These are phyloP conservation scores for Scomber scombrus DNA, from an alignment of 2,113 vertebrate genomes.

Conservation along the genomic window DNA sequence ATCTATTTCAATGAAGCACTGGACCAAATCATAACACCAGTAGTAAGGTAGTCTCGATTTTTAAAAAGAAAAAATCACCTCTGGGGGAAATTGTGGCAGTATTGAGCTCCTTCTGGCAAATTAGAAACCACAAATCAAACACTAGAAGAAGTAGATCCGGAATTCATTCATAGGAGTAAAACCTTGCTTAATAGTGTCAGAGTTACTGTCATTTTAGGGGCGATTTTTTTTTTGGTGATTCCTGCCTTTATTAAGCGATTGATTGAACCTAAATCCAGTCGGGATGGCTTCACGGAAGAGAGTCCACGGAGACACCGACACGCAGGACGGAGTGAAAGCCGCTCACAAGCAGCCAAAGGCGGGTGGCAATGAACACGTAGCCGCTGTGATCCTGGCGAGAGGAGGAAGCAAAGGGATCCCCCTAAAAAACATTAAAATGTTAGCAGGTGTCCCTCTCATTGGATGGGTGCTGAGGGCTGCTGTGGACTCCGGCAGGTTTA, in stretches of 20 bases:
- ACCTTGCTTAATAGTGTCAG: too few species aligned
- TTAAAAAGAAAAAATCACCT: not conserved
- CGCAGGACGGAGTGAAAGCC: fast-evolving
- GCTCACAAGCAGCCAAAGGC: not conserved
- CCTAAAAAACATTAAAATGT: conserved; percentile 73
- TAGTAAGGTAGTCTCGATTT: not conserved
- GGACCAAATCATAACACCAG: too few species aligned
- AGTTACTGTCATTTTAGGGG: too few species aligned
- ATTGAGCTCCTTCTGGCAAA: not conserved
- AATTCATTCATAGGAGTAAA: not conserved
- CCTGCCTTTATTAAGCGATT: too few species aligned
- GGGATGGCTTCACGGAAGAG: conserved; percentile 32
- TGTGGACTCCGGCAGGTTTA: conserved; percentile 29
- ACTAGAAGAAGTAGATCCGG: not conserved
- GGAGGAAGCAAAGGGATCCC: conserved; percentile 76
- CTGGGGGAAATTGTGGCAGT: not conserved
- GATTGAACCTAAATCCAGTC: too few species aligned
- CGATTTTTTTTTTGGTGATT: too few species aligned
- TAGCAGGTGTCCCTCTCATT: conserved; percentile 66
- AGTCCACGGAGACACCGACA: fast-evolving
- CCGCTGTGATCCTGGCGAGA: conserved; percentile 64
- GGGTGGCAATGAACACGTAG: not conserved
- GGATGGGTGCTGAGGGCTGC: conserved; percentile 74
- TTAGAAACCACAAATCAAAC: not conserved
- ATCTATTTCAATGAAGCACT: too few species aligned